Conservation (phyloP, 2,888 invertebrate species). For the Dermolepida albohirtum region DNA sequence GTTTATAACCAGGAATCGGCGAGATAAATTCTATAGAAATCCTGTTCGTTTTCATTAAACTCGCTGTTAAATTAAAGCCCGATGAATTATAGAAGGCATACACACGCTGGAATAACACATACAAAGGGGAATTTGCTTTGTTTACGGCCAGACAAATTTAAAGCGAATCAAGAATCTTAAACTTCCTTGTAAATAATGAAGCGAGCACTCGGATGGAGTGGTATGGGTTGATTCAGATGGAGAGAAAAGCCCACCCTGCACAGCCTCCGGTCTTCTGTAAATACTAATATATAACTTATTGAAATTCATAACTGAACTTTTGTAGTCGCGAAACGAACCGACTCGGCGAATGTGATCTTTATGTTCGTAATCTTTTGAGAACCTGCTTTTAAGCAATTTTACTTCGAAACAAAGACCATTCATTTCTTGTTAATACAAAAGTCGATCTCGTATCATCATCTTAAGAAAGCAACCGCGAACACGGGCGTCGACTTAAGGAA, state of each 20-base stretch:
- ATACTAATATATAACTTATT: constrained; percentile 63
- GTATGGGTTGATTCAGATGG: constrained; percentile 41
- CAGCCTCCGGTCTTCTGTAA: constrained; percentile 54
- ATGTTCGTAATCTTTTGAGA: constrained; percentile 57
- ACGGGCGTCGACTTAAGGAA: not conserved
- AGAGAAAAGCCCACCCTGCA: constrained; percentile 34
- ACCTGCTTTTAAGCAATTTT: constrained; percentile 56
- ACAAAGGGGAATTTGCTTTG: constrained; percentile 55
- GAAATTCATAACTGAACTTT: constrained; percentile 61
- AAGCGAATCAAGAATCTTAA: constrained; percentile 57
- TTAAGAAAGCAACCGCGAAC: constrained; percentile 39
- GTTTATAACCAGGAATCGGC: constrained; percentile 37
- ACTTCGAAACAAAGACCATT: constrained; percentile 60
- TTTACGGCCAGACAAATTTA: constrained; percentile 57
- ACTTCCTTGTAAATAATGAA: constrained; percentile 60
- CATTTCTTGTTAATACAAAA: constrained; percentile 59
- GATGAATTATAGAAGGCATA: constrained; percentile 39
- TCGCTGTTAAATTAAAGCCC: constrained; percentile 40
- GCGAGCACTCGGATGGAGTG: constrained; percentile 39
- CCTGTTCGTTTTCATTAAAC: constrained; percentile 42
- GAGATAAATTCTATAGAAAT: constrained; percentile 44
- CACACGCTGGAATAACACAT: constrained; percentile 47
- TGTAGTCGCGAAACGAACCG: constrained; percentile 44
- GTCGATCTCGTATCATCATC: constrained; percentile 47
- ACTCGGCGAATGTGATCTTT: constrained; percentile 57